phyloP scores from a whole-genome alignment of 2,797 vertebrate species.

The Aeoliscus strigatus region DNA sequence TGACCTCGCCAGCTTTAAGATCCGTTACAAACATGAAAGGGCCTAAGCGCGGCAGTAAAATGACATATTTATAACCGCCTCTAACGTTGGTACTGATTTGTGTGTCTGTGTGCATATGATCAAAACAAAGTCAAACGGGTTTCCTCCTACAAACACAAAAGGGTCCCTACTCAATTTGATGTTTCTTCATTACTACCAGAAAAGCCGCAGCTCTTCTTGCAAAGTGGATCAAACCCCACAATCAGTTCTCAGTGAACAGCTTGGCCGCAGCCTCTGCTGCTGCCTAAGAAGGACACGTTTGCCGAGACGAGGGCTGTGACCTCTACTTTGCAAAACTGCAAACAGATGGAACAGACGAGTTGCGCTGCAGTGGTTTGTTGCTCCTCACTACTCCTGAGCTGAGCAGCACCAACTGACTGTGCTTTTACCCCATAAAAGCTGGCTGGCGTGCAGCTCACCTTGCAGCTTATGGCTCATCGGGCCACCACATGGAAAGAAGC shows the following conservation, averaged over 20 bases:
- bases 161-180: slow-evolving; percentile 6
- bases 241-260: slow-evolving; percentile 43
- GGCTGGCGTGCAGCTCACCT: slow-evolving; percentile 13
- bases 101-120: slow-evolving; percentile 34
- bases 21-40: slow-evolving; percentile 33
- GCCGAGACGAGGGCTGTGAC: slow-evolving; percentile 48
- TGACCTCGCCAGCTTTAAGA: slow-evolving; percentile 36
- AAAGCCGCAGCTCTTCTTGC: slow-evolving; percentile 36
- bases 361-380: slow-evolving; percentile 31
- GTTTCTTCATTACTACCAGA: slow-evolving; percentile 34
- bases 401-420: too few relatives aligned
- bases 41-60: slow-evolving; percentile 69
- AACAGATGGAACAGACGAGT: slow-evolving; percentile 58
- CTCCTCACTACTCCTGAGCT: slow-evolving; percentile 28
- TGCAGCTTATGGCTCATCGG: slow-evolving; percentile 33
- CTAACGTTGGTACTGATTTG: slow-evolving; percentile 30
- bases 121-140: slow-evolving; percentile 41
- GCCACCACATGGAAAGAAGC: slow-evolving; percentile 22
- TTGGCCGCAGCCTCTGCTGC: slow-evolving; percentile 20
- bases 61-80: slow-evolving; percentile 34
- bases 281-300: slow-evolving; percentile 70
- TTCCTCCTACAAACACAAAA: slow-evolving; percentile 19
- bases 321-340: slow-evolving; percentile 47
- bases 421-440: too few relatives aligned
- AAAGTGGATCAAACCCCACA: slow-evolving; percentile 58